These are phyloP conservation scores for Allacma fusca DNA, from an alignment of 2,888 invertebrate genomes.

Conservation along the genomic window DNA sequence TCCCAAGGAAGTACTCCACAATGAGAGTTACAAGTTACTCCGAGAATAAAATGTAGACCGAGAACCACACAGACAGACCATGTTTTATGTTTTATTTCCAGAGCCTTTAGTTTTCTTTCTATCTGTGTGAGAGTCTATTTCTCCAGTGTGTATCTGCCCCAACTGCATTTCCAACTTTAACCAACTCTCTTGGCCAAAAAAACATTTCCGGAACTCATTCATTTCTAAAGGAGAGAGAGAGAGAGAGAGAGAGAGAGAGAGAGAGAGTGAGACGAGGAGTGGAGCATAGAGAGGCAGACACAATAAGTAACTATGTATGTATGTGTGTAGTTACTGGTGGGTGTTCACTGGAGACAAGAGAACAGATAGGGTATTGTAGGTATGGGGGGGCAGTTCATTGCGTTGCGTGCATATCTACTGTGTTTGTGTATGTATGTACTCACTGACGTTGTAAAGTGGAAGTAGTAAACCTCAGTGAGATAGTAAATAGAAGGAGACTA, in stretches of 20 bases:
- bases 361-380: no score
- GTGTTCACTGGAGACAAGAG: not conserved
- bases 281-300: constrained; percentile 23
- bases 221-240: constrained; percentile 18
- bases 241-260: constrained; percentile 19
- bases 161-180: constrained; percentile 34
- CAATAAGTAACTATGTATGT: constrained; percentile 5
- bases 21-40: no score
- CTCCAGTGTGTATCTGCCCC: not conserved
- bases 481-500: not conserved
- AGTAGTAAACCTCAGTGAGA: constrained; percentile 10
- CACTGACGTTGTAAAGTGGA: not conserved
- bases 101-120: constrained; percentile 5
- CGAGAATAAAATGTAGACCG: not conserved
- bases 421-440: not conserved
- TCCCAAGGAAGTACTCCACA: no score
- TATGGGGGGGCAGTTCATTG: no score
- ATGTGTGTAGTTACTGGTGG: not conserved
- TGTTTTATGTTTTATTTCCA: constrained; percentile 29
- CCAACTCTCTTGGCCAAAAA: constrained; percentile 33
- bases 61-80: not conserved
- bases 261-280: constrained; percentile 19
- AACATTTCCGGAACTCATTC: constrained; percentile 47
- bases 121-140: not conserved
- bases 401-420: no score